Evolutionary conservation across 2,797 vertebrate species (phyloP), one percentile per base, ranked within the genome.

Genomic region (Alcedo quadribrachys): DNA sequence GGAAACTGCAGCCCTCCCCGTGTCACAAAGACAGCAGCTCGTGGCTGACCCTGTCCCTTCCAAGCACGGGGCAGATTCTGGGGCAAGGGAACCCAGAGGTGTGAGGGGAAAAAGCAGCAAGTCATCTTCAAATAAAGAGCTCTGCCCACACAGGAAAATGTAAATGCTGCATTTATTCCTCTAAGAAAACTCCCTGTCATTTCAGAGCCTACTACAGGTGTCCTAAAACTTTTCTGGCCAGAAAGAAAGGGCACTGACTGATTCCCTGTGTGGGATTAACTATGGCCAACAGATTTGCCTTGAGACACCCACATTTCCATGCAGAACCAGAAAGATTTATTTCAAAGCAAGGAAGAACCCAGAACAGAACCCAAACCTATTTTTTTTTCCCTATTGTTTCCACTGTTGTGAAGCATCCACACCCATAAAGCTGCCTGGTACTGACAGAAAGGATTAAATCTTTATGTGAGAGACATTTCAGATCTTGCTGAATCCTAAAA

Each of bases 1-100:
- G 92, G 60, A 85, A 95, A 90, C 93, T 93, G 94, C 91, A 90
- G 80, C 22, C 0, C 71, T 82, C 65, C 58, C 71, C 32, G 53
- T 0, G 4, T 77, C 82, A 60, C 1, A 93, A 92, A 93, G 67
- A 92, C 73, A 78, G 71, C 80, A 88, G 51, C 32, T 74, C 89
- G n/a, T 54, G 62, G 32, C 86, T 69, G 67, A 55, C 50, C 50
- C 68, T 85, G 71, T 58, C 78, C 81, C 80, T 81, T 78, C 66
- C 74, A 75, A 65, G 79, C 50, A 46, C 2, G 0, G 42, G 66
- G 57, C 35, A 82, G 62, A 35, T 57, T 79, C 50, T 61, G 62
- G 43, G 46, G 40, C 68, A 46, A 93, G 88, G 42, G 42, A 73
- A 74, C 6, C n/a, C 21, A 65, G 75, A 71, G 71, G 76, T 74